Percentiles rank a stretch among this genome's conserved stretches.
phyloP scores from a whole-genome alignment of 92 coral and sea anemone species.

The Micromussa lordhowensis region DNA sequence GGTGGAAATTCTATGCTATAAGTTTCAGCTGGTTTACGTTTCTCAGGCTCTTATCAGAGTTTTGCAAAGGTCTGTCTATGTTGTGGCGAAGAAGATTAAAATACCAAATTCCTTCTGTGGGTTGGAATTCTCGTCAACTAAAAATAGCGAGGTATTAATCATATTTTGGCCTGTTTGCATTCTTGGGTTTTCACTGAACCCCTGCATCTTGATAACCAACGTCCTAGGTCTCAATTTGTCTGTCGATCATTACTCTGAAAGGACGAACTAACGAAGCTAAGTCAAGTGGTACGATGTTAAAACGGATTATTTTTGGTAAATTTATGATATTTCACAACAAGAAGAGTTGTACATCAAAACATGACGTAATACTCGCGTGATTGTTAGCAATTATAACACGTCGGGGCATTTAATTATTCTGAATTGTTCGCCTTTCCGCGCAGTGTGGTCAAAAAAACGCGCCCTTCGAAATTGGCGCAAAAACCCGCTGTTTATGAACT shows the following conservation, averaged over 20 bases:
- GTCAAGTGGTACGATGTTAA: not conserved
- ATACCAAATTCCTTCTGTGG: slow-evolving; percentile 21
- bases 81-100: slow-evolving; percentile 34
- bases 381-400: not conserved
- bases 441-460: slow-evolving; percentile 13
- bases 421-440: not conserved
- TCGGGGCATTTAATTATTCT: slow-evolving; percentile 7
- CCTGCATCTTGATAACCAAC: not conserved
- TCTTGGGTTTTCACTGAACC: slow-evolving; percentile 13
- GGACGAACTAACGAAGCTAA: not conserved
- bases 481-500: not conserved
- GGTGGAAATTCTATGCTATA: not conserved
- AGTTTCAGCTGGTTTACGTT: not conserved
- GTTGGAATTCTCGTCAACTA: slow-evolving; percentile 19
- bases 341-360: not conserved
- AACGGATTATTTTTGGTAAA: not conserved
- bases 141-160: slow-evolving; percentile 19
- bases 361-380: slow-evolving; percentile 37
- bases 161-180: not conserved
- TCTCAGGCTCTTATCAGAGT: slow-evolving; percentile 10
- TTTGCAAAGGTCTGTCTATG: slow-evolving; percentile 3
- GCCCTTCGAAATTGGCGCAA: slow-evolving; percentile 9
- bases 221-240: not conserved
- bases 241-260: not conserved
- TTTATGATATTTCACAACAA: not conserved